Percentiles rank a stretch among this genome's conserved stretches.
Conservation (phyloP, 2,797 vertebrate species). For the Ceyx erithaca region DNA sequence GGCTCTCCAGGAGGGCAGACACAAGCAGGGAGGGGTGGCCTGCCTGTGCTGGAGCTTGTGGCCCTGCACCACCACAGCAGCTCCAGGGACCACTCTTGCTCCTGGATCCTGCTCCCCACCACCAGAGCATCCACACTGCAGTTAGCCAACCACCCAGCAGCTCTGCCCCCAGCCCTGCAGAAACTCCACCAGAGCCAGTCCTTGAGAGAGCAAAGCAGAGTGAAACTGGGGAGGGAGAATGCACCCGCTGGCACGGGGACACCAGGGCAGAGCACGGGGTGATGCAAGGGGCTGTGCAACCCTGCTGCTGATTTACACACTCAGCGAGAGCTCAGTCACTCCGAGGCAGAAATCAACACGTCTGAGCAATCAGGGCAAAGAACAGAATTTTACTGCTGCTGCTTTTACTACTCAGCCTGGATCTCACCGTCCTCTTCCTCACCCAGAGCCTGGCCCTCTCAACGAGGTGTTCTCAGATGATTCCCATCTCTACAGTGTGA, state of each 20-base stretch:
- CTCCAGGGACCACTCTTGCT: neutral
- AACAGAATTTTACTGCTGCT: no score
- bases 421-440: no score
- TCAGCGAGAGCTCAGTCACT: neutral
- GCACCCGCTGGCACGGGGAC: neutral
- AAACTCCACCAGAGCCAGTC: neutral
- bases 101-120: neutral
- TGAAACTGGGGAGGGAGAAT: neutral
- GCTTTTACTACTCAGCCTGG: no score
- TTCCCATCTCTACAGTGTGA: no score
- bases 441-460: neutral
- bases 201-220: neutral
- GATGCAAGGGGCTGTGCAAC: neutral
- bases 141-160: neutral
- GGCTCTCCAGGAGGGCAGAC: neutral
- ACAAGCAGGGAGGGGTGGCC: neutral
- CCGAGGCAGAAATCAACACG: neutral
- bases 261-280: fast-evolving
- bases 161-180: neutral
- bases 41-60: neutral
- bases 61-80: neutral
- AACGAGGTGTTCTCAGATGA: no score
- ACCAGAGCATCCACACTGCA: neutral
- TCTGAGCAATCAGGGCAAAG: neutral
- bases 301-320: neutral